Evolutionary conservation across 2,113 vertebrate genomes (phyloP), one percentile per base, ranked within the genome.

Genomic region (Murina feae): DNA sequence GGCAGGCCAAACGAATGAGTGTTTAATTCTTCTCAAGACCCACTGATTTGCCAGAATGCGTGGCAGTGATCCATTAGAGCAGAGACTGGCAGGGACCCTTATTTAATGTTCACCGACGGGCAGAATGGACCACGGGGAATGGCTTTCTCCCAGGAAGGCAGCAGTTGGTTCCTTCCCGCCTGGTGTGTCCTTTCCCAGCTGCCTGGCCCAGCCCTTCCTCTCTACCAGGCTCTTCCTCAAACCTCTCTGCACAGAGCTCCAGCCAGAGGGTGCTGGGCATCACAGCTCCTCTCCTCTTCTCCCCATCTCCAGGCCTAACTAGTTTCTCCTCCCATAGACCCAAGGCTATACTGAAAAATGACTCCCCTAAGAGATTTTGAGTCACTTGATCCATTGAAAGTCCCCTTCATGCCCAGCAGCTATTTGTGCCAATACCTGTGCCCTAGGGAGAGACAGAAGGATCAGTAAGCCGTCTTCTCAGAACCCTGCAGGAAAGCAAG

Each of bases 341-440:
- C 58, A 47, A 65, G n/a, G 37, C 79, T 66, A 12, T 51, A 88
- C 69, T 37, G 8, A 65, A 20, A 69, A 60, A 83, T 37, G 37
- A 63, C 58, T 81, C 30, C 89, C 49, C 47, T 86, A 20, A 78
- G 76, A 89, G 65, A 42, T 17, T 28, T 32, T 21, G 58, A 87
- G 93, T 74, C 60, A 63, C 39, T 81, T 12, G 18, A 4, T 53
- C 65, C 55, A 49, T 32, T 20, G 44, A 76, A 32, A 76, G 65
- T 7, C 5, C 47, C 47, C 25, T 58, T 79, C 37, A 6, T n/a
- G 78, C 14, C 58, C 80, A 95, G 58, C 78, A 92, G 44, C 95
- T 47, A 37, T 76, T 28, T 20, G 23, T 96, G 91, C 93, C 91
- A 96, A 60, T 65, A 65, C 51, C 76, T 42, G 14, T 60, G 74